Evolutionary conservation across 1,140 invertebrate species (phyloP).

Genomic region (Antheraea pernyi): DNA sequence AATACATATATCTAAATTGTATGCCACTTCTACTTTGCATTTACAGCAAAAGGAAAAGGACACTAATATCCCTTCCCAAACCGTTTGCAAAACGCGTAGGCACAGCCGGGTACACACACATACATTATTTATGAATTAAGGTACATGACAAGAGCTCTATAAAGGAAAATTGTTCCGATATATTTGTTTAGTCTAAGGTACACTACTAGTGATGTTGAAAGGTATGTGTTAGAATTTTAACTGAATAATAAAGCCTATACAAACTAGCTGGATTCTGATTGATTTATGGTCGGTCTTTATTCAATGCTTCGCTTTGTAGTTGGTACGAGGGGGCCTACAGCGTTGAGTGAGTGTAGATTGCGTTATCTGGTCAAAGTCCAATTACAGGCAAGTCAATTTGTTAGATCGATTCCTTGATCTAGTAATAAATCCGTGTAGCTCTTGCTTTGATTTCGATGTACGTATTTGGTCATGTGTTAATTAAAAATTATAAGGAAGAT

Average conservation of each 20-base stretch:
- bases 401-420: neutral
- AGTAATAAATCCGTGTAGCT: too few relatives aligned
- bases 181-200: conserved; percentile 3
- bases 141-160: neutral
- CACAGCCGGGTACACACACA: neutral
- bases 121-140: conserved; percentile 5
- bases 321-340: neutral
- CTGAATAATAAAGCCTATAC: too few relatives aligned
- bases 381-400: neutral
- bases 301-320: neutral
- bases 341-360: neutral
- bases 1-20: too few relatives aligned
- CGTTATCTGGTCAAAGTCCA: neutral
- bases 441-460: too few relatives aligned
- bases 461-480: too few relatives aligned
- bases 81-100: too few relatives aligned
- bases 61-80: too few relatives aligned
- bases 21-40: neutral
- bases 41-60: neutral
- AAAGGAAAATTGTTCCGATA: neutral
- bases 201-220: neutral
- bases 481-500: too few relatives aligned
- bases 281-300: too few relatives aligned
- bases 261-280: too few relatives aligned
- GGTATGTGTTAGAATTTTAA: neutral